Evolutionary conservation across 2,797 vertebrate species (phyloP).

Genomic region (Enteromius fasciolatus): DNA sequence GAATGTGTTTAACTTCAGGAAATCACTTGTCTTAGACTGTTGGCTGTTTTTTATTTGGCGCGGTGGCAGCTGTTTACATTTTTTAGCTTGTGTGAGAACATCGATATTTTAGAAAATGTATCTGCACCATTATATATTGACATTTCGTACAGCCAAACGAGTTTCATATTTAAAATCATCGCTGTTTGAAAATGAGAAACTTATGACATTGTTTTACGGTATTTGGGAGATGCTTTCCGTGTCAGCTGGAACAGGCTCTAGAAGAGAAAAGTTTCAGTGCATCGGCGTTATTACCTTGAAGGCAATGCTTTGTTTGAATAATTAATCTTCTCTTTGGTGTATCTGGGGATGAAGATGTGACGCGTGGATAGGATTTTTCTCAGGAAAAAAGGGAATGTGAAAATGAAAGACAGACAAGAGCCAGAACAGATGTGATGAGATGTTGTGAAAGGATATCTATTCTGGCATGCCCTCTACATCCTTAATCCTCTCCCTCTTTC

Average conservation of each 20-base stretch:
- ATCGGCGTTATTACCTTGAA: constrained; percentile 82
- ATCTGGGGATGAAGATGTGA: constrained; percentile 86
- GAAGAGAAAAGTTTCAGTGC: constrained; percentile 70
- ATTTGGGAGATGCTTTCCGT: constrained; percentile 26
- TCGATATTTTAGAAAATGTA: constrained; percentile 2
- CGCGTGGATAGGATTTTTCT: constrained; percentile 81
- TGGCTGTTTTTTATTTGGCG: constrained; percentile 5
- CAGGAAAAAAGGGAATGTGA: constrained; percentile 88
- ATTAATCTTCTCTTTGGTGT: constrained; percentile 85
- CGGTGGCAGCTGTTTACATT: constrained; percentile 25
- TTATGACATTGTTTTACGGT: constrained; percentile 38
- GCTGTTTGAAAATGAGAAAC: constrained; percentile 16
- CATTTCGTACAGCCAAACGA: not conserved
- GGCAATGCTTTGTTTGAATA: constrained; percentile 85
- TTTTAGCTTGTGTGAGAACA: constrained; percentile 11
- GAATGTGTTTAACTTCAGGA: constrained; percentile 8
- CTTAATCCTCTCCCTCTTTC: constrained; percentile 42
- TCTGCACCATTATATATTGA: not conserved
- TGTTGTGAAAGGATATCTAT: constrained; percentile 86
- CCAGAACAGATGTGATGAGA: constrained; percentile 86
- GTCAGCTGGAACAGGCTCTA: constrained; percentile 26
- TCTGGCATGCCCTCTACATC: constrained; percentile 72
- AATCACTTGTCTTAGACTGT: constrained; percentile 20
- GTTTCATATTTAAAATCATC: not conserved
- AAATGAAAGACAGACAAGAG: constrained; percentile 88